These are phyloP conservation scores for Archilochus colubris DNA, from an alignment of 2,113 vertebrate species.

Conservation along the genomic window DNA sequence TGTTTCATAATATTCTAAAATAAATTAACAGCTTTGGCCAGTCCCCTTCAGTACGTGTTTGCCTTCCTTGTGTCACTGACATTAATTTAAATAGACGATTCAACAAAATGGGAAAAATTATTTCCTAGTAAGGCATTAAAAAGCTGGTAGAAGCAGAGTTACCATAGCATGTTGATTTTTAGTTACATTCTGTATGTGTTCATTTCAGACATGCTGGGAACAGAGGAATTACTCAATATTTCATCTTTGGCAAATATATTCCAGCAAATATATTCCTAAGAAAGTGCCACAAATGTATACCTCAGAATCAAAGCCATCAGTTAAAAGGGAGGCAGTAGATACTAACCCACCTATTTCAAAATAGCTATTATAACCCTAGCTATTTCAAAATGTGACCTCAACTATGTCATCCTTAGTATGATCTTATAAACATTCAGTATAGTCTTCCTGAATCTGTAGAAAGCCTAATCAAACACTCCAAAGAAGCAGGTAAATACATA, in stretches of 20 bases:
- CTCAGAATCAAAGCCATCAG: background rate
- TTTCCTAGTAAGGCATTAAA: background rate
- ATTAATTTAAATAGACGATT: background rate
- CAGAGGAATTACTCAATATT: background rate
- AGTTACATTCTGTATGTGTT: background rate
- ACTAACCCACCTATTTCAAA: background rate
- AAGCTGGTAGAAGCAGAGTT: background rate
- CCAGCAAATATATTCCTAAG: background rate
- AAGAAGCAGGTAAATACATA: background rate
- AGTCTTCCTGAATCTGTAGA: background rate
- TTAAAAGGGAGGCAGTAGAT: background rate
- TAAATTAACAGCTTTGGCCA: background rate
- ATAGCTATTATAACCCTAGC: background rate
- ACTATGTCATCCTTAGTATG: background rate
- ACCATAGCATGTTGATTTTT: background rate
- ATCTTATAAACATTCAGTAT: background rate
- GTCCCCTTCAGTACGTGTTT: background rate
- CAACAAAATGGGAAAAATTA: background rate
- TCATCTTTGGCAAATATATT: background rate
- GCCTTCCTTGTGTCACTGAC: background rate
- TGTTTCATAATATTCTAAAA: background rate
- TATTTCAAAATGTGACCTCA: slow-evolving; percentile 9
- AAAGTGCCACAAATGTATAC: background rate
- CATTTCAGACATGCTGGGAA: background rate
- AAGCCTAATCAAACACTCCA: background rate